These are phyloP conservation scores for Melinaea menophilus DNA, from an alignment of 2,888 invertebrate species.

Conservation along the genomic window DNA sequence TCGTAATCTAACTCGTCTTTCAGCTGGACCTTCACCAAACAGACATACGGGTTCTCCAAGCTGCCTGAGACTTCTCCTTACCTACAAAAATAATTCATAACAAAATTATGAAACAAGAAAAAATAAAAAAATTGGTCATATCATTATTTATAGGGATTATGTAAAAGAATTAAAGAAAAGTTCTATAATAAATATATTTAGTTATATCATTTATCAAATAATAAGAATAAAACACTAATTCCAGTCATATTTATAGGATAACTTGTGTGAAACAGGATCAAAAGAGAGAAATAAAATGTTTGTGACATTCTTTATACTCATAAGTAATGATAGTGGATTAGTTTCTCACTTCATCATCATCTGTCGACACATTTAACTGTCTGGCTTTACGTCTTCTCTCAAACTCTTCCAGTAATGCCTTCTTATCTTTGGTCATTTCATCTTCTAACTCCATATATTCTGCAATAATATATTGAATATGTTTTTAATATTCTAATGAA, in stretches of 20 bases:
- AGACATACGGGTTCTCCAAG: conserved; percentile 97
- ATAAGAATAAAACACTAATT: no score
- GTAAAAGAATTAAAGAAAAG: no score
- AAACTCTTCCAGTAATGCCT: conserved; percentile 95
- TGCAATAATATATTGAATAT: conserved; percentile 37
- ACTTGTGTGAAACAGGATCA: no score
- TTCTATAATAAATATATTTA: no score
- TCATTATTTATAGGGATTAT: no score
- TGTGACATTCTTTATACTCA: not conserved
- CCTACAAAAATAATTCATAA: conserved; percentile 41
- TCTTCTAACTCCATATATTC: conserved; percentile 93
- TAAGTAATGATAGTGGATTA: not conserved
- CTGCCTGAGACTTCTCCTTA: conserved; percentile 87
- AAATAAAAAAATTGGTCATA: no score
- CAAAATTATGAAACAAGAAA: not conserved
- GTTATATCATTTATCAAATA: no score
- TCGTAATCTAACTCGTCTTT: conserved; percentile 92
- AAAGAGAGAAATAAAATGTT: not conserved
- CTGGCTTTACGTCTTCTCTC: conserved; percentile 95
- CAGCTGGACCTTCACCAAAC: conserved; percentile 99
- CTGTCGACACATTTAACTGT: conserved; percentile 98
- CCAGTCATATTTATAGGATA: no score
- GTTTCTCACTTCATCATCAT: conserved; percentile 91
- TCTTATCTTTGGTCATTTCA: conserved; percentile 91
- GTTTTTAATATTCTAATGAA: not conserved